Evolutionary conservation across 2,797 vertebrate species (phyloP), one percentile per base, ranked within the genome.

Genomic region (Phalloptychus januarius): DNA sequence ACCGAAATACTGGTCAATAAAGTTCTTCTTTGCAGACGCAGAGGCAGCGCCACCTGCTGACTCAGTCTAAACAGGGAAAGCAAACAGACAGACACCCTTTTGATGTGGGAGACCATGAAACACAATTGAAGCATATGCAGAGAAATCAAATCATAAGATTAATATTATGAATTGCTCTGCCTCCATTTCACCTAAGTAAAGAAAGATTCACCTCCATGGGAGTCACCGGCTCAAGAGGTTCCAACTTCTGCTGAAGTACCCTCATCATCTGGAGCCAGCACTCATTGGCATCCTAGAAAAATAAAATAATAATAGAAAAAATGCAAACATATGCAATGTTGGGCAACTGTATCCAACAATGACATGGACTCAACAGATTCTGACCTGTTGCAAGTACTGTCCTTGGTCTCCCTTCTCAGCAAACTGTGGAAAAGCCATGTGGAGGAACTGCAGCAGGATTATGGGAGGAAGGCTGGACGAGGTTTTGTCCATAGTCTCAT

Each of bases 341-440:
- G 13, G 73, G 38, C 6, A 15, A 46, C 20, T 13, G 45, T 45
- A 48, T 46, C 18, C 31, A 76, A 31, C 28, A 4, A 11, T 65
- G 7, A 75, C 40, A 10, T 28, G 2, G 33, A 6, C 28, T 65
- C n/a, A 63, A 7, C 16, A 12, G 25, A 33, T 58, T 18, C 83
- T 82, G 92, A 99, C 98, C 97, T 99, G 98, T 80, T 99, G 98
- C 79, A 99, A 96, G 91, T 99, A 99, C 72, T 99, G 98, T 76
- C 98, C 98, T 95, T 99, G 98, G 75, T 99, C 98, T 0, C 98
- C 98, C 84, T 99, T 99, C 93, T 99, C 98, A 44, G 98, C 98
- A 91, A 99, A 99, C 95, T 99, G 98, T 79, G 98, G 98, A 90
- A 99, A 99, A 93, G 98, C 98, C 98, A 99, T 98, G 88, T 99